These are phyloP conservation scores for Venustaconcha ellipsiformis DNA, from an alignment of 1,140 invertebrate species.

Conservation along the genomic window DNA sequence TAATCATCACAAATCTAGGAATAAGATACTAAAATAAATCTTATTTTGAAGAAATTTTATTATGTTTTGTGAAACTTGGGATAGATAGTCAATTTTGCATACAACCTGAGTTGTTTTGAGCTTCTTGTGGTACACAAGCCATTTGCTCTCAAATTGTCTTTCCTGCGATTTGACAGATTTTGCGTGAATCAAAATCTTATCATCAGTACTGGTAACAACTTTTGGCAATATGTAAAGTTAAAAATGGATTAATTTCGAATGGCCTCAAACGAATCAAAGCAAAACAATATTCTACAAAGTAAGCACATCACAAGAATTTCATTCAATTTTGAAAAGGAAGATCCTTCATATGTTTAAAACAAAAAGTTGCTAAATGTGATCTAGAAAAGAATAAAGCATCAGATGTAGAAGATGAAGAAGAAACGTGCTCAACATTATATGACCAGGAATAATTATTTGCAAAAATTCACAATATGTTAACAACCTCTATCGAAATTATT, in stretches of 20 bases:
- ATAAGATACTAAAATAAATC: no score
- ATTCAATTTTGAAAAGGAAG: no score
- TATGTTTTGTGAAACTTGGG: no score
- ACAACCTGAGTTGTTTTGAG: slow-evolving; percentile 79
- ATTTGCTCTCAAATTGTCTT: slow-evolving; percentile 72
- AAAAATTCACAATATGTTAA: no score
- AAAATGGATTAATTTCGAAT: not conserved
- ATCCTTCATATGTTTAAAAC: not conserved
- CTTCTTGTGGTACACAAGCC: slow-evolving; percentile 81
- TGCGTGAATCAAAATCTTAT: slow-evolving; percentile 77
- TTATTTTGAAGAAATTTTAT: no score
- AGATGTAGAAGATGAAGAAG: no score
- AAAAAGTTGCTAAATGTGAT: not conserved
- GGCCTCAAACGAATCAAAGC: no score
- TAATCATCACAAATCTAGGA: no score
- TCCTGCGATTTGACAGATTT: slow-evolving; percentile 77
- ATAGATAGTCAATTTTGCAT: no score
- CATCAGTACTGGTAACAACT: slow-evolving; percentile 70
- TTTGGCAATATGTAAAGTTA: slow-evolving; percentile 8
- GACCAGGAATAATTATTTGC: no score
- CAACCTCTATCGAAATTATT: no score
- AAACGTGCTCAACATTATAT: no score
- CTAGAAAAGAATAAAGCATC: not conserved
- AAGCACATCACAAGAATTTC: not conserved
- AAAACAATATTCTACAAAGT: not conserved